phyloP scores from a whole-genome alignment of 2,797 vertebrate species.

The Dromococcyx pavoninus region DNA sequence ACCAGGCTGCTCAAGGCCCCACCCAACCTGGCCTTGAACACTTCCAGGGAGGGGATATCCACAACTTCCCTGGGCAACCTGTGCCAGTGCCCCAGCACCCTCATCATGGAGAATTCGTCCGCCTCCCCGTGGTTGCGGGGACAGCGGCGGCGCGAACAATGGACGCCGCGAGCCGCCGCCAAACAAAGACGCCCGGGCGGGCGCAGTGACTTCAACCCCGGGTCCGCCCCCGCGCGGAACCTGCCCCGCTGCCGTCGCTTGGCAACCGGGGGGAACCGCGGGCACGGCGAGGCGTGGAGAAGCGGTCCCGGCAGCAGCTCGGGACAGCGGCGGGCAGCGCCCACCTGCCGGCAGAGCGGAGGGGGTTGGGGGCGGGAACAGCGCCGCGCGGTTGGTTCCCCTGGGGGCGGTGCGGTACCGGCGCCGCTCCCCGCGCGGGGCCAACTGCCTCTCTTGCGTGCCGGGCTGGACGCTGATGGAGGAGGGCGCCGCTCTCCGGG shows the following conservation, averaged over 20 bases:
- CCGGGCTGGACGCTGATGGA: too few relatives aligned
- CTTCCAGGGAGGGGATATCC: too few relatives aligned
- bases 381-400: not conserved
- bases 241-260: not conserved
- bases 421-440: not conserved
- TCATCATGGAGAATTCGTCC: too few relatives aligned
- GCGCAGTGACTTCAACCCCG: not conserved
- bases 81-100: too few relatives aligned
- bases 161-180: not conserved
- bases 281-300: not conserved
- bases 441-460: slow-evolving; percentile 13
- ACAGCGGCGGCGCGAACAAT: not conserved
- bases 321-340: not conserved
- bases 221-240: not conserved
- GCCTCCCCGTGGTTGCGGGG: not conserved
- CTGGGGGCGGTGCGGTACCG: not conserved
- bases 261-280: not conserved
- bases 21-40: too few relatives aligned
- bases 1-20: too few relatives aligned
- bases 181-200: not conserved
- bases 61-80: too few relatives aligned
- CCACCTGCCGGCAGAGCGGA: not conserved
- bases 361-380: not conserved
- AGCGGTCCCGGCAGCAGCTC: not conserved
- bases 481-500: not conserved